phyloP scores from a whole-genome alignment of 2,113 vertebrate species.

The Capra hircus region DNA sequence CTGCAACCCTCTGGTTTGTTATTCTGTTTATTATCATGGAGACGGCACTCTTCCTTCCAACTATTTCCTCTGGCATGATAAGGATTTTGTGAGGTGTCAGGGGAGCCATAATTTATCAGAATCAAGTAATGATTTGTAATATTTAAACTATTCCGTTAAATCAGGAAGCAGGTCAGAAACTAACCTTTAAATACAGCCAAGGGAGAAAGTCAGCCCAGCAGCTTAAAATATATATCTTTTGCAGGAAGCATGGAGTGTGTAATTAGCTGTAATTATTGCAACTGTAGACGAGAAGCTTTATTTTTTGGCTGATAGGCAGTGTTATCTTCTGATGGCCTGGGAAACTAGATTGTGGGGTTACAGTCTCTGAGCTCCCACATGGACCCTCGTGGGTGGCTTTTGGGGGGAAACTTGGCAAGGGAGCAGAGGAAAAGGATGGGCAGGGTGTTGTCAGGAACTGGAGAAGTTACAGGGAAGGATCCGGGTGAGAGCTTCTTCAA shows the following conservation, averaged over 20 bases:
- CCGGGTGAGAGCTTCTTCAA: not conserved
- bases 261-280: conserved; percentile 75
- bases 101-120: conserved; percentile 75
- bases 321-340: conserved; percentile 63
- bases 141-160: conserved; percentile 76
- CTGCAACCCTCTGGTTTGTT: conserved; percentile 30
- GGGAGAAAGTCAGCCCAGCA: conserved; percentile 72
- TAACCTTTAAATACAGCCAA: conserved; percentile 75
- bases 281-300: conserved; percentile 65
- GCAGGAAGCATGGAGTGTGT: conserved; percentile 67
- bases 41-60: conserved; percentile 50
- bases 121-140: conserved; percentile 74
- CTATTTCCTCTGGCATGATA: conserved; percentile 64
- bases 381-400: conserved; percentile 54
- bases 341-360: conserved; percentile 51
- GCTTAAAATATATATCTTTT: conserved; percentile 75
- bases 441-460: not conserved
- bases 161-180: conserved; percentile 72
- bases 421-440: not conserved
- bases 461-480: not conserved
- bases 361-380: conserved; percentile 19
- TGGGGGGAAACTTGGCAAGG: not conserved
- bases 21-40: conserved; percentile 65
- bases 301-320: conserved; percentile 64
- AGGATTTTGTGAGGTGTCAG: conserved; percentile 69